Conservation (phyloP, 92 coral and sea anemone genomes). For the Muricea muricata region DNA sequence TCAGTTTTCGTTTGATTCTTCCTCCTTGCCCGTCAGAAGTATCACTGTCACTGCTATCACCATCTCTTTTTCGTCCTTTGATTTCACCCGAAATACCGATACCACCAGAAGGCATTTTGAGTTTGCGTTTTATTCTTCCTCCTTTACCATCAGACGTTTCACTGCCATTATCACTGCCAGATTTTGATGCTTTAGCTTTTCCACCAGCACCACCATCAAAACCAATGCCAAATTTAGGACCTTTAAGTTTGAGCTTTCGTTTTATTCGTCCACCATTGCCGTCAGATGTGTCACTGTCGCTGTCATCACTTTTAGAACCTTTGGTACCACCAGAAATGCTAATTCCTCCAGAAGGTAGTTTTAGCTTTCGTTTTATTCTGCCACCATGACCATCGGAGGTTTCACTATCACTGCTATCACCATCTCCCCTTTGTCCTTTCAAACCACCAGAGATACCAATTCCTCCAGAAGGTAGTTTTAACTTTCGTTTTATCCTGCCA, state of each 20-base stretch:
- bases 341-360: slow-evolving; percentile 1
- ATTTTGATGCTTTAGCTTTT: background rate
- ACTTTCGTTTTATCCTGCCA: background rate
- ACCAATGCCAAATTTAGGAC: slow-evolving; percentile 7
- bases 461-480: background rate
- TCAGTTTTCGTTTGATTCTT: slow-evolving; percentile 12
- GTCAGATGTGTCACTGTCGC: slow-evolving; percentile 16
- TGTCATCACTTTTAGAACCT: slow-evolving; percentile 3
- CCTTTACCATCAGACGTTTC: background rate
- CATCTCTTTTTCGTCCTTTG: background rate
- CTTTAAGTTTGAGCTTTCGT: background rate
- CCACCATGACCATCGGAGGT: slow-evolving; percentile 27
- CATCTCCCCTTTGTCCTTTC: background rate
- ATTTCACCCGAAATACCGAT: background rate
- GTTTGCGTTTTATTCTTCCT: too few species aligned
- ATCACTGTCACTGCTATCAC: background rate
- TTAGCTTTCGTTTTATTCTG: slow-evolving; percentile 16
- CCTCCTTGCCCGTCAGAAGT: slow-evolving; percentile 11
- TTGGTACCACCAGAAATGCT: background rate
- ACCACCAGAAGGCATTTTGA: background rate
- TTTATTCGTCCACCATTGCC: background rate
- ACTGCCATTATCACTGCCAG: background rate
- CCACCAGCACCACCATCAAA: background rate
- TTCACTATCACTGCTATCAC: slow-evolving; percentile 11
- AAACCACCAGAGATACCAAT: background rate